These are phyloP conservation scores for Athalia circularis DNA, from an alignment of 2,888 invertebrate genomes.

Conservation along the genomic window DNA sequence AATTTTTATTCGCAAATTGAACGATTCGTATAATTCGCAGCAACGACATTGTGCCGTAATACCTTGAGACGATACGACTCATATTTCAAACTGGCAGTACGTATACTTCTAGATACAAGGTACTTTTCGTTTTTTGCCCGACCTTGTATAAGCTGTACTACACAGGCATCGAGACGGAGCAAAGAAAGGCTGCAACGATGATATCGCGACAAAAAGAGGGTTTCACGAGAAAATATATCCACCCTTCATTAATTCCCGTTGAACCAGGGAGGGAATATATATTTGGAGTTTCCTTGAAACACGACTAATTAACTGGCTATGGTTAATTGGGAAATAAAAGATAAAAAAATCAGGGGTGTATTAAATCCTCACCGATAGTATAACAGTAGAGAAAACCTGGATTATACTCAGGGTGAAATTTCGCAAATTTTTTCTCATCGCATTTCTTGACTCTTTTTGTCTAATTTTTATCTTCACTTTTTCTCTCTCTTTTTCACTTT, in stretches of 20 bases:
- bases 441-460: no score
- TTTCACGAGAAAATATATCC: constrained; percentile 26
- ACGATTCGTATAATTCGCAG: no score
- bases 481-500: no score
- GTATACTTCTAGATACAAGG: background rate
- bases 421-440: no score
- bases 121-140: no score
- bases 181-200: background rate
- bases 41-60: no score
- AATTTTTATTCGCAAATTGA: no score
- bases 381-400: background rate
- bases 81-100: no score
- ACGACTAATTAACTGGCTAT: constrained; percentile 26
- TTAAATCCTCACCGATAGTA: constrained; percentile 32
- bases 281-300: constrained; percentile 33
- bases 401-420: background rate
- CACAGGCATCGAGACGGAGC: background rate
- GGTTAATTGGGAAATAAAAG: constrained; percentile 30
- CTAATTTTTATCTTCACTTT: no score
- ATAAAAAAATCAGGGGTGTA: background rate
- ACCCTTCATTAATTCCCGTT: constrained; percentile 37
- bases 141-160: background rate
- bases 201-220: constrained; percentile 35
- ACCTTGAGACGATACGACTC: no score
- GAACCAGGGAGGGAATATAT: constrained; percentile 9